Conservation (phyloP, 2,888 invertebrate genomes). For the Drosophila differens region DNA sequence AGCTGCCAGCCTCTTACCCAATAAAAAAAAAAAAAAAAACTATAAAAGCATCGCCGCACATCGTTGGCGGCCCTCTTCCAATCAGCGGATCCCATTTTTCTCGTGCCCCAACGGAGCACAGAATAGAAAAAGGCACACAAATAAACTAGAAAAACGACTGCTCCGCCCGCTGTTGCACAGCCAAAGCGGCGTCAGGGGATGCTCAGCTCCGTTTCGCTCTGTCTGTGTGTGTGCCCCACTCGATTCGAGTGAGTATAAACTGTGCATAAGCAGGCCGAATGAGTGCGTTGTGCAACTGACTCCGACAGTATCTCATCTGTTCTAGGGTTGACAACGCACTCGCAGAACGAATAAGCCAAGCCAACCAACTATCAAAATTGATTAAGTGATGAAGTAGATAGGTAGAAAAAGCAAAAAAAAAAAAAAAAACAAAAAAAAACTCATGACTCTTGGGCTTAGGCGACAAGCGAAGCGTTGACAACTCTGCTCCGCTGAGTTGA, state of each 20-base stretch:
- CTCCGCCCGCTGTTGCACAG: constrained; percentile 79
- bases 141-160: constrained; percentile 80
- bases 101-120: constrained; percentile 36
- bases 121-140: constrained; percentile 65
- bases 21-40: constrained; percentile 36
- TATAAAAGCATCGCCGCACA: constrained; percentile 63
- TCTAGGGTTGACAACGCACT: constrained; percentile 39
- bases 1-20: constrained; percentile 38
- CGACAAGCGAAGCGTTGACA: constrained; percentile 19
- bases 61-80: constrained; percentile 70
- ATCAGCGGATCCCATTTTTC: constrained; percentile 77
- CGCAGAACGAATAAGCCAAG: background rate
- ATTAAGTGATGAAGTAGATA: background rate
- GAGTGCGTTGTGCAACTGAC: constrained; percentile 27
- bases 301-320: constrained; percentile 12
- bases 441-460: background rate
- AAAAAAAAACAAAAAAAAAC: no score
- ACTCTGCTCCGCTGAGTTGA: constrained; percentile 39
- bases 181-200: constrained; percentile 14
- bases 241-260: constrained; percentile 42
- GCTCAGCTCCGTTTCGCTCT: constrained; percentile 19
- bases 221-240: constrained; percentile 19
- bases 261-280: constrained; percentile 9
- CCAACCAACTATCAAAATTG: background rate
- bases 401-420: no score